Conservation (phyloP, 1,140 invertebrate species). For the Drosophila albomicans region DNA sequence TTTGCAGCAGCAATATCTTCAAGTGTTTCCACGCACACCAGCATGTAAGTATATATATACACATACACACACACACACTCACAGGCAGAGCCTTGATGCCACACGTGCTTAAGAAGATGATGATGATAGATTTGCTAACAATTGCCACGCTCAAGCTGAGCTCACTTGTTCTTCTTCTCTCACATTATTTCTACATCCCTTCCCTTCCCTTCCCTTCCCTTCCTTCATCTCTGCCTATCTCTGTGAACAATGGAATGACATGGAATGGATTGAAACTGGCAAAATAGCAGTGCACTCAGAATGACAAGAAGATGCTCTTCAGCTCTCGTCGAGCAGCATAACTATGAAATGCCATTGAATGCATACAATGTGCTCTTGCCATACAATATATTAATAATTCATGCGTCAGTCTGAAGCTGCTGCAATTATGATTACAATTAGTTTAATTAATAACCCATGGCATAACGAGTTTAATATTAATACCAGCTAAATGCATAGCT, state of each 20-base stretch:
- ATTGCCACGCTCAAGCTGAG: constrained; percentile 70
- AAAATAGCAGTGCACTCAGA: constrained; percentile 30
- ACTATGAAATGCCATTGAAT: neutral
- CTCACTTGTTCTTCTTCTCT: constrained; percentile 20
- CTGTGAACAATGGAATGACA: constrained; percentile 8
- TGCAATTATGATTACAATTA: constrained; percentile 17
- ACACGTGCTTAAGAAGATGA: constrained; percentile 78
- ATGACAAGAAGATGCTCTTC: constrained; percentile 45
- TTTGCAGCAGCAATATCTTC: constrained; percentile 56
- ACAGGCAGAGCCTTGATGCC: constrained; percentile 43
- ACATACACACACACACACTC: constrained; percentile 19
- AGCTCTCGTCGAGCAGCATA: constrained; percentile 2
- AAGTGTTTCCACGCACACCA: constrained; percentile 34
- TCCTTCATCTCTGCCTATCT: constrained; percentile 16
- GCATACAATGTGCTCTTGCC: neutral
- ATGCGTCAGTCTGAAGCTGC: neutral
- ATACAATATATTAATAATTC: constrained; percentile 11
- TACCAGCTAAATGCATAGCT: neutral
- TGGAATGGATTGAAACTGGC: constrained; percentile 14
- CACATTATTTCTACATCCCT: constrained; percentile 11
- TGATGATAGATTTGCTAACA: constrained; percentile 82
- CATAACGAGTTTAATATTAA: neutral
- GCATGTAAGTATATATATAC: neutral
- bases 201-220: constrained; percentile 2
- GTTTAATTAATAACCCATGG: constrained; percentile 14